Percentiles rank a stretch among this genome's conserved stretches.
phyloP scores from a whole-genome alignment of 1,140 invertebrate species.

The Brachionus koreanus region DNA sequence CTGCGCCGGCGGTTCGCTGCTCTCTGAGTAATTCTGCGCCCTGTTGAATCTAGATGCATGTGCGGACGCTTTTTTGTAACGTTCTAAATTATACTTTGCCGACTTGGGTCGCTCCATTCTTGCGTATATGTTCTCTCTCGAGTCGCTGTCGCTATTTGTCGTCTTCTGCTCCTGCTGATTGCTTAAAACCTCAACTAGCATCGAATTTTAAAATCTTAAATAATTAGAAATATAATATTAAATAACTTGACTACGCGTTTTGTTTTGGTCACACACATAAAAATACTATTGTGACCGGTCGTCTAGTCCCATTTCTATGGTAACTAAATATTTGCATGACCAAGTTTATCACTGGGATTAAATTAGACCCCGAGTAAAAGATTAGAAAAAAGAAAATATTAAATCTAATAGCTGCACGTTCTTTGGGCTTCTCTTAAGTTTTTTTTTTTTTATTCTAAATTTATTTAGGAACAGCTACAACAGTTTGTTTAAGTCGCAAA shows the following conservation, averaged over 20 bases:
- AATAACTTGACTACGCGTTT: neutral
- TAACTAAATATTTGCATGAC: neutral
- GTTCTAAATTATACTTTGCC: conserved; percentile 43
- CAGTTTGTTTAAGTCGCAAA: conserved; percentile 22
- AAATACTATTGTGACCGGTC: neutral
- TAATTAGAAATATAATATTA: neutral
- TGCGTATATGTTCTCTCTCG: neutral
- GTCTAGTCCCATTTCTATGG: neutral
- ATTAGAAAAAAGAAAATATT: neutral
- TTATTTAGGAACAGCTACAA: neutral
- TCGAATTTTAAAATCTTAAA: neutral
- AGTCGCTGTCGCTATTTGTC: neutral
- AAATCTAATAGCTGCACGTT: neutral
- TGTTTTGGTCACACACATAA: neutral
- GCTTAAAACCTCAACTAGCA: conserved; percentile 14
- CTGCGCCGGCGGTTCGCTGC: neutral
- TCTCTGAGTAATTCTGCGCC: neutral
- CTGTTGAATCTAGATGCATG: conserved; percentile 5
- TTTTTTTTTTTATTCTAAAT: neutral
- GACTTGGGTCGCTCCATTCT: conserved; percentile 42
- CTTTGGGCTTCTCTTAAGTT: neutral
- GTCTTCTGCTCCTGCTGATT: neutral
- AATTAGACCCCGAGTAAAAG: neutral
- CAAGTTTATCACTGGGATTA: neutral
- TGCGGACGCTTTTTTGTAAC: conserved; percentile 23